Evolutionary conservation across 1,140 invertebrate species (phyloP), one percentile per base, ranked within the genome.

Genomic region (Luehdorfia chinensis): DNA sequence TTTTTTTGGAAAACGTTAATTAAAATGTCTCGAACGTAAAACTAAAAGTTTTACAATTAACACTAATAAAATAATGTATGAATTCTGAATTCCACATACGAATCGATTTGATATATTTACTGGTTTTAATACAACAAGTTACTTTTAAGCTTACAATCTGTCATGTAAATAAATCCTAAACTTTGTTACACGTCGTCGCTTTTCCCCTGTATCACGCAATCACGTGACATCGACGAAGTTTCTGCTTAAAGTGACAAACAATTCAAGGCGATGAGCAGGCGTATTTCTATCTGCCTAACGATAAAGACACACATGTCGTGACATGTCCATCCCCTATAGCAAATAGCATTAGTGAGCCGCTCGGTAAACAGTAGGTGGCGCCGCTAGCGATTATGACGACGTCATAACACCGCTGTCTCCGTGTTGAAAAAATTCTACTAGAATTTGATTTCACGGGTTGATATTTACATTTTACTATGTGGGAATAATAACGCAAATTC

Each of bases 301-400:
- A 85, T 76, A 75, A 81, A 84, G 76, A 83, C 57, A 76, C 68
- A 76, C 70, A 79, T 45, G 50, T 66, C 55, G 66, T 70, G 68
- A 58, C 60, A 65, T 60, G 65, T 59, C 62, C 63, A 62, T 61
- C 68, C 59, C 41, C 52, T 45, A 62, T 47, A 49, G 61, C 66
- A 80, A 79, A 84, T 65, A 80, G 68, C 66, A 80, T 83, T 83
- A 84, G 69, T 59, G 59, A 55, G 58, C 58, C 63, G 51, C 64
- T 68, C 51, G 34, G 56, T 73, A 80, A 83, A 76, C 77, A 76
- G 53, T 52, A 53, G 58, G 61, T 63, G 64, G 59, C 64, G 54
- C 51, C 58, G 45, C 59, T 41, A 55, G 53, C 66, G 60, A 66
- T 77, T 76, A 68, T 65, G 52, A 65, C 64, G 67, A 69, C 64